phyloP scores from a whole-genome alignment of 2,888 invertebrate genomes.

The Rotaria socialis region DNA sequence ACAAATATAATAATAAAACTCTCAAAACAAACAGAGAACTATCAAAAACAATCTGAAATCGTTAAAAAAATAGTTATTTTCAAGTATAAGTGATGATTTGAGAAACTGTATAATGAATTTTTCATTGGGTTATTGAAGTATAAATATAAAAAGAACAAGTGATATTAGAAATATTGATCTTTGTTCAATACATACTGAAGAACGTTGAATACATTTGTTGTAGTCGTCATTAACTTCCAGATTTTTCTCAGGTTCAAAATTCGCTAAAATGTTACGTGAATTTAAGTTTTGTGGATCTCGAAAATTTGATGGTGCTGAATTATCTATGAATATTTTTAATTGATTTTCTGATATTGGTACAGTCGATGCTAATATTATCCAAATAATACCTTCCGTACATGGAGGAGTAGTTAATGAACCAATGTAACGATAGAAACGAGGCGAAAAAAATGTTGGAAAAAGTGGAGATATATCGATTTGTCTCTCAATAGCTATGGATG shows the following conservation, averaged over 20 bases:
- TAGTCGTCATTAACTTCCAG: background rate
- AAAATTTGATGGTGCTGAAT: background rate
- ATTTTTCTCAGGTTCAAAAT: background rate
- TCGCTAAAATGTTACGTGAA: background rate
- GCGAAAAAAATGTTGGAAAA: background rate
- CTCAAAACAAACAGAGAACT: no score
- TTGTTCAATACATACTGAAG: background rate
- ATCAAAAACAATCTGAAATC: no score
- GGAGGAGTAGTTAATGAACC: slow-evolving; percentile 39
- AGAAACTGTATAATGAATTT: no score
- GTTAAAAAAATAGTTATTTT: no score
- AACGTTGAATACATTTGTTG: background rate
- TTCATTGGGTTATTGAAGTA: no score
- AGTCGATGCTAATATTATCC: slow-evolving; percentile 32
- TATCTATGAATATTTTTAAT: background rate
- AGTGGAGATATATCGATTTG: background rate
- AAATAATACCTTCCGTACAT: slow-evolving; percentile 21
- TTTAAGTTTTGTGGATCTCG: background rate
- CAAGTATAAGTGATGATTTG: no score
- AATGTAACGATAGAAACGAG: slow-evolving; percentile 35
- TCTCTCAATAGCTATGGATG: background rate
- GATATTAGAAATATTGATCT: background rate
- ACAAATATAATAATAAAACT: background rate
- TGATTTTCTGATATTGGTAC: slow-evolving; percentile 35
- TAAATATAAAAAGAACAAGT: background rate